phyloP scores from a whole-genome alignment of 1,140 invertebrate genomes.

The Phymastichus coffea region DNA sequence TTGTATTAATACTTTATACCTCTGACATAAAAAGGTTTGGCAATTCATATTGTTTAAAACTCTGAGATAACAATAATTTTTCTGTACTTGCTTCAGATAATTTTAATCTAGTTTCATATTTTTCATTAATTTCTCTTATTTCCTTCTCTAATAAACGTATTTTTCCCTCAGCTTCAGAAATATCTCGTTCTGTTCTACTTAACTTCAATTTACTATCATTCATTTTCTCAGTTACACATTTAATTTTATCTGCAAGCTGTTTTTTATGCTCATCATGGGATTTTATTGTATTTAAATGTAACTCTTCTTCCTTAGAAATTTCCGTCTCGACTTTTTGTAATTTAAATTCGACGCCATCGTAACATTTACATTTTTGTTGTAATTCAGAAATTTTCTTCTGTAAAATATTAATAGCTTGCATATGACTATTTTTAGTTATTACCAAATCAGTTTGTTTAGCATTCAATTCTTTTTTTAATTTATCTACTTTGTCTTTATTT shows the following conservation, averaged over 20 bases:
- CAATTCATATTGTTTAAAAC: not conserved
- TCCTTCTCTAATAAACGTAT: constrained; percentile 2
- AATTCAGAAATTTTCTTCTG: constrained; percentile 10
- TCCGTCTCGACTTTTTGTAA: not conserved
- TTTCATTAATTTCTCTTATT: not conserved
- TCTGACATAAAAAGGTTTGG: constrained; percentile 2
- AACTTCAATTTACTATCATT: constrained; percentile 3
- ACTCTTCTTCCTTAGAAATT: constrained; percentile 13
- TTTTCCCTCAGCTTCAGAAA: not conserved
- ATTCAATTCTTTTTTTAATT: constrained; percentile 6
- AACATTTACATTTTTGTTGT: not conserved
- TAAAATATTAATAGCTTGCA: not conserved
- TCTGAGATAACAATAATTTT: no score
- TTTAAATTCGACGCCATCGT: not conserved
- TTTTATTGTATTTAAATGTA: not conserved
- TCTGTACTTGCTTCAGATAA: not conserved
- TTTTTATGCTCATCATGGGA: not conserved
- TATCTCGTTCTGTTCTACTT: not conserved
- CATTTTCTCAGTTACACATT: not conserved
- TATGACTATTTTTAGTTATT: constrained; percentile 3
- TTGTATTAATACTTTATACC: not conserved
- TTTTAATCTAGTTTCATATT: not conserved
- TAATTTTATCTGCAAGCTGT: constrained; percentile 2
- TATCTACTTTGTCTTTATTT: not conserved
- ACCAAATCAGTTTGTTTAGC: not conserved